phyloP scores from a whole-genome alignment of 30 jellyfish, hydroid and myxozoan genomes.

The Pelagia noctiluca region DNA sequence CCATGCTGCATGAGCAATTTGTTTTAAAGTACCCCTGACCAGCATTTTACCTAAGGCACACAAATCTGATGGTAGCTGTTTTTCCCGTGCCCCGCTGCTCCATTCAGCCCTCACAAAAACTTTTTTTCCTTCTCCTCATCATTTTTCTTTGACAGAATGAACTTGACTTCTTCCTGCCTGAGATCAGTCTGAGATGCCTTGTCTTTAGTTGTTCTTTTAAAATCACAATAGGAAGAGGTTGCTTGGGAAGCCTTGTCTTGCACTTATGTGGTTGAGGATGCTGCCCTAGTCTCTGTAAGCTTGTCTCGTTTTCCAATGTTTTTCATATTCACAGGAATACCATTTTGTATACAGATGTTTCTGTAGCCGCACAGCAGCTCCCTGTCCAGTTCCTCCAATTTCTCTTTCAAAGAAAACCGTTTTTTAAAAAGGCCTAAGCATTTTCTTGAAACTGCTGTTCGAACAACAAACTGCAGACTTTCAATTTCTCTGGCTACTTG shows the following conservation, averaged over 20 bases:
- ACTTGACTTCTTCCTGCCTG: not conserved
- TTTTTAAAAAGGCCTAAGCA: not conserved
- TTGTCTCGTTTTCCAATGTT: not conserved
- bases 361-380: not conserved
- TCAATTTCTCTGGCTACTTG: too few relatives aligned
- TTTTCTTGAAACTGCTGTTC: too few relatives aligned
- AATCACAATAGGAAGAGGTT: not conserved
- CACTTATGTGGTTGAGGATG: too few relatives aligned
- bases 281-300: not conserved
- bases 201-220: not conserved
- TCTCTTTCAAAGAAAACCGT: not conserved
- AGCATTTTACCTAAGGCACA: not conserved
- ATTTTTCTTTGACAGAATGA: too few relatives aligned
- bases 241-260: not conserved
- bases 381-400: not conserved
- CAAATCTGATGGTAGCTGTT: not conserved
- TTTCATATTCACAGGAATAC: not conserved
- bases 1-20: constrained; percentile 1
- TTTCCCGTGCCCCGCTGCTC: not conserved
- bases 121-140: not conserved
- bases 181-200: not conserved
- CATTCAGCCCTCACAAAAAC: not conserved
- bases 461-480: too few relatives aligned
- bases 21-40: not conserved
- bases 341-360: not conserved